Base-by-base conservation (phyloP, 2,113 vertebrate genomes). In the Hypanus sabinus region DNA sequence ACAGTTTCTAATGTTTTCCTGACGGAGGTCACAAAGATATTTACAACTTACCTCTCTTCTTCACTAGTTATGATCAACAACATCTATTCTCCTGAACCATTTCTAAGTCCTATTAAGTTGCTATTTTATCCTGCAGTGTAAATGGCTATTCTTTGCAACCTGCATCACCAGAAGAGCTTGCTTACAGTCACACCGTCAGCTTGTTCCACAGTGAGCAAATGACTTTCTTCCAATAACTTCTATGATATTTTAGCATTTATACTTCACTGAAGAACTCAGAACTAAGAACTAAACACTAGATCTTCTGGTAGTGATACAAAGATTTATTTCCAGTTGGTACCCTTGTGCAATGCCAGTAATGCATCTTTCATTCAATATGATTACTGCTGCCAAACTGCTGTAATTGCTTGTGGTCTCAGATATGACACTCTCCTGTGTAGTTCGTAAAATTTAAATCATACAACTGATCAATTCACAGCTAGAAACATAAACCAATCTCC, bases 1-100 rank as follows among this genome's bases (percentile, higher is more conserved):
- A 27, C 83, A 88, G 60, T 62, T 88, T 88, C 27, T n/a, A 87
- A 87, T 87, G 55, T 30, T 87, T 87, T 30, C 83, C 83, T 60
- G 27, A 87, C 62, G 83, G 57, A 60, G 55, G 30, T 87, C 60
- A 12, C 83, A 14, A 60, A 27, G 46, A 60, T 24, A 87, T 87
- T 87, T 87, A 11, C 81, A 87, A 60, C 11, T 60, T 87, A 60
- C 81, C 55, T 55, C 10, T 27, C 12, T 12, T 87, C 55, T 55
- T 87, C 83, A 87, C 30, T 55, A 87, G 14, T 87, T 60, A n/a
- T 55, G 27, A 87, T 87, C 55, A 60, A 57, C 22, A 60, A 60
- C 14, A 27, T 60, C 27, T 55, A 62, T 87, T 87, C 27, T 30
- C 83, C 62, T 87, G 83, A 30, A 30, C 9, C 57, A 24, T n/a